Conservation (phyloP, 1,140 invertebrate genomes). For the Latrodectus geometricus region DNA sequence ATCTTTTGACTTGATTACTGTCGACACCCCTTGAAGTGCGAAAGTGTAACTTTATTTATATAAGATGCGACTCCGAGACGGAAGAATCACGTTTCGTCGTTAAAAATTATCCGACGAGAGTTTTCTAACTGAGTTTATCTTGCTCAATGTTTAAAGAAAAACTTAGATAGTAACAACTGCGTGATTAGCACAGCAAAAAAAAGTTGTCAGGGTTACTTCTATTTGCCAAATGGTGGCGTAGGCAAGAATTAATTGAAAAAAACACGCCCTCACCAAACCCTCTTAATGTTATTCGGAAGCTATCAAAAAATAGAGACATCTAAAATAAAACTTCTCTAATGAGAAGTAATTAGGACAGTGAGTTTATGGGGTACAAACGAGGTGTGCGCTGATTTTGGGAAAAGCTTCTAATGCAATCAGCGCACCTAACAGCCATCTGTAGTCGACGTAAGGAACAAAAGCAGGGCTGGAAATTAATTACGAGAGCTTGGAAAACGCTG, state of each 20-base stretch:
- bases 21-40: background rate
- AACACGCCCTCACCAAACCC: no score
- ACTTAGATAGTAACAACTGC: constrained; percentile 20
- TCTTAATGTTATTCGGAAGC: constrained; percentile 8
- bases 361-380: constrained; percentile 2
- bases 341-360: constrained; percentile 28
- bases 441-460: constrained; percentile 43
- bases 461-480: constrained; percentile 45
- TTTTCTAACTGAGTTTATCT: constrained; percentile 25
- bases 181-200: background rate
- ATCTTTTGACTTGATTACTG: background rate
- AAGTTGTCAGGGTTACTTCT: no score
- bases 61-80: background rate
- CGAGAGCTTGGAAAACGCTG: constrained; percentile 30
- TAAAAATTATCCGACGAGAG: constrained; percentile 20
- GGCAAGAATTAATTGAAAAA: no score
- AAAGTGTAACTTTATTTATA: constrained; percentile 30
- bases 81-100: background rate
- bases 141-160: constrained; percentile 13
- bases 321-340: constrained; percentile 44
- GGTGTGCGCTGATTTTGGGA: background rate
- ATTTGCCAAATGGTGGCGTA: background rate
- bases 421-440: constrained; percentile 27
- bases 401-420: constrained; percentile 38
- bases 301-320: constrained; percentile 1